Percentiles rank a stretch among this genome's conserved stretches.
Evolutionary conservation across 2,797 vertebrate genomes (phyloP).

Genomic region (Lepilemur septentrionalis): DNA sequence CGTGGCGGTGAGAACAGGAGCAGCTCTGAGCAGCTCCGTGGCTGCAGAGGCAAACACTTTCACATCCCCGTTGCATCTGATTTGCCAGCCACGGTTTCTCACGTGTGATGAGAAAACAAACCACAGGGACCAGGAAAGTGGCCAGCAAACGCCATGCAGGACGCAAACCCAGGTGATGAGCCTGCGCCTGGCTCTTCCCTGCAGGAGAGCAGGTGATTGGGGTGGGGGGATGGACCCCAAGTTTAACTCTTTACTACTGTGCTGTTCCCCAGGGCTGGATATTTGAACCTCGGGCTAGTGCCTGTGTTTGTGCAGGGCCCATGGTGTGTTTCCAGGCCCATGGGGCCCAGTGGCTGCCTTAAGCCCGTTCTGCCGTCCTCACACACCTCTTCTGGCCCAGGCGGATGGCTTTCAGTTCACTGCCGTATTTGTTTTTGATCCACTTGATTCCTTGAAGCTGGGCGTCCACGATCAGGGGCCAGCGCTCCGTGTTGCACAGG

Average conservation of each 20-base stretch:
- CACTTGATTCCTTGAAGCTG: slow-evolving; percentile 87
- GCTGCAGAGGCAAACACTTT: not conserved
- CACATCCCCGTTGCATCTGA: rapidly evolving
- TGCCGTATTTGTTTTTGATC: slow-evolving; percentile 84
- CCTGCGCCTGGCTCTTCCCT: rapidly evolving
- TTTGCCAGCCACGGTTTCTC: not conserved
- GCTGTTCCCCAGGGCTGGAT: not conserved
- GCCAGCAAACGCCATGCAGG: rapidly evolving
- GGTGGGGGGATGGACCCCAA: rapidly evolving
- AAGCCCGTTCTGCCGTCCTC: rapidly evolving
- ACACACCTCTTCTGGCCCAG: slow-evolving; percentile 84
- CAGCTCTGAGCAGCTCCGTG: not conserved
- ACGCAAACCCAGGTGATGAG: rapidly evolving
- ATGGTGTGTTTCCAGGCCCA: rapidly evolving
- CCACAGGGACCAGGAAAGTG: rapidly evolving
- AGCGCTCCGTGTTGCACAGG: slow-evolving; percentile 85
- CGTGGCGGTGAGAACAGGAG: rapidly evolving
- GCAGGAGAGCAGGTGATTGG: rapidly evolving
- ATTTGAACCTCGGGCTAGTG: rapidly evolving
- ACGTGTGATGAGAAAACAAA: rapidly evolving
- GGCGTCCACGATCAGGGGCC: slow-evolving; percentile 85
- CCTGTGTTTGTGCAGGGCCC: rapidly evolving
- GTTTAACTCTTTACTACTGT: not conserved
- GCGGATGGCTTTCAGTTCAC: slow-evolving; percentile 75
- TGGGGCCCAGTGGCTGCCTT: too few relatives aligned